phyloP scores from a whole-genome alignment of 64 coral and sea anemone species.

The Montipora foliosa region DNA sequence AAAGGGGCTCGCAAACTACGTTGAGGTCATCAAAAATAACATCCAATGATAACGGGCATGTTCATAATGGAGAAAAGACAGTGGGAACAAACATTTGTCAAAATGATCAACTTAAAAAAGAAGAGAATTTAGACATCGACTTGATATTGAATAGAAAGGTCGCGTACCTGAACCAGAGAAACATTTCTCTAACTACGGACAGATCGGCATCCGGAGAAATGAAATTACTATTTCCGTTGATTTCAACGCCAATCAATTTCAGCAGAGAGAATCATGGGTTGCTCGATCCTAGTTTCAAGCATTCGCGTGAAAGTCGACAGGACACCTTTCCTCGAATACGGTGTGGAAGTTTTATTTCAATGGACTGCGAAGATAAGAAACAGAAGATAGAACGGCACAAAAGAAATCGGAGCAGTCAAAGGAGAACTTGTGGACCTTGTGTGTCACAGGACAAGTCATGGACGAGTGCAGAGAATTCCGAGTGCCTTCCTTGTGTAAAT shows the following conservation, averaged over 20 bases:
- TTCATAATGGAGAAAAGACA: background rate
- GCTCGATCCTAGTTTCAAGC: too few relatives aligned
- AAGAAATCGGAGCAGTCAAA: background rate
- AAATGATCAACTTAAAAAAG: background rate
- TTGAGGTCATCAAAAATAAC: background rate
- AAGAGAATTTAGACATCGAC: background rate
- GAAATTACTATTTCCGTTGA: background rate
- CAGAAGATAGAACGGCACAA: background rate
- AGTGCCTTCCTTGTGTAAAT: too few relatives aligned
- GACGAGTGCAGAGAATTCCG: background rate
- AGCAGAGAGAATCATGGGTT: background rate
- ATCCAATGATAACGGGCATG: background rate
- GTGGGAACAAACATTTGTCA: background rate
- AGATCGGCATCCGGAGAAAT: background rate
- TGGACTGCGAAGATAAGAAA: background rate
- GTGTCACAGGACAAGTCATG: background rate
- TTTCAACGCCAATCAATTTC: background rate
- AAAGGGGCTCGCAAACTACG: background rate
- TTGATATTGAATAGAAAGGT: background rate
- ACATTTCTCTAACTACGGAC: background rate
- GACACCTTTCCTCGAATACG: background rate
- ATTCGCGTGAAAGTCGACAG: background rate
- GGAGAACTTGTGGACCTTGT: background rate
- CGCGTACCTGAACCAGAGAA: background rate
- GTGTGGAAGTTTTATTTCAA: constrained; percentile 5